These are phyloP conservation scores for Acipenser ruthenus DNA, from an alignment of 2,797 vertebrate species.

Conservation along the genomic window DNA sequence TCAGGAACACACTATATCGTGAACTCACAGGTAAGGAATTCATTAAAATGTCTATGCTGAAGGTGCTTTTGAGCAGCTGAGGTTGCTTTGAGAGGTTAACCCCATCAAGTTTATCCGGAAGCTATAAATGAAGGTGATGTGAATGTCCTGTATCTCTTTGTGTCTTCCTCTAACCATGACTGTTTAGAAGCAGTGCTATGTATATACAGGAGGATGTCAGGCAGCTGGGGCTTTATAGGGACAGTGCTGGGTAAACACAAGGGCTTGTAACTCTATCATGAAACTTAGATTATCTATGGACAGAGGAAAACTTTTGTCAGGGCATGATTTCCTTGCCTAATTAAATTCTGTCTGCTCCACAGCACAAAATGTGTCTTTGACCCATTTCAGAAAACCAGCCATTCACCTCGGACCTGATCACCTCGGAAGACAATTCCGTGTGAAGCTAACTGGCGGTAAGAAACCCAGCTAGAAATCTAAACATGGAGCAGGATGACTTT, in stretches of 20 bases:
- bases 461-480: background rate
- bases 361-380: constrained; percentile 31
- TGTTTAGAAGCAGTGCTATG: too few species aligned
- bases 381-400: constrained; percentile 24
- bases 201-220: too few species aligned
- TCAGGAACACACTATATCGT: constrained; percentile 24
- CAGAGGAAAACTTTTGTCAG: too few species aligned
- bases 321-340: too few species aligned
- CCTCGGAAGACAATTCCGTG: constrained; percentile 22
- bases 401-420: constrained; percentile 30
- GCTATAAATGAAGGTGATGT: background rate
- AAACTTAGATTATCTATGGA: too few species aligned
- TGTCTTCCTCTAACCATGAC: background rate
- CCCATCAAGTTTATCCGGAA: background rate
- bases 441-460: constrained; percentile 20
- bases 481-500: background rate
- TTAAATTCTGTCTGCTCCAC: background rate
- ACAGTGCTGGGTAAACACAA: too few species aligned
- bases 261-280: too few species aligned
- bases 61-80: background rate
- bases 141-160: background rate
- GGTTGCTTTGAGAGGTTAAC: background rate
- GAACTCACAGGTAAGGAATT: constrained; percentile 22
- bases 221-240: too few species aligned
- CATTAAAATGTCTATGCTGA: background rate